Percentiles rank a stretch among this genome's conserved stretches.
These are phyloP conservation scores for Copsychus sechellarum DNA, from an alignment of 2,113 vertebrate genomes.

Conservation along the genomic window DNA sequence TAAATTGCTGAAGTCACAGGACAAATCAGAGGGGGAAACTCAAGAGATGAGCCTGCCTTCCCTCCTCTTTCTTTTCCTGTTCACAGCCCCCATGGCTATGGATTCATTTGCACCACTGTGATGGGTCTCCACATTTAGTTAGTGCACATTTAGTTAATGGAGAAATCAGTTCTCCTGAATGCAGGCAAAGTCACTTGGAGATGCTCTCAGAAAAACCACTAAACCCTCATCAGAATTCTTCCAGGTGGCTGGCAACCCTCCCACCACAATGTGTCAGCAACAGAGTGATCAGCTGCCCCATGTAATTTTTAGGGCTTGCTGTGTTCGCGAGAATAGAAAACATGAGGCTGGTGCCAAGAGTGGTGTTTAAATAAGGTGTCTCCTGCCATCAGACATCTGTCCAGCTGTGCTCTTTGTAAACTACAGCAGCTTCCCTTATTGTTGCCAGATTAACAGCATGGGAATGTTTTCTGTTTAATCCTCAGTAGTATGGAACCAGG, in stretches of 20 bases:
- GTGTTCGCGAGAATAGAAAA: neutral
- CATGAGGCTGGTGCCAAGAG: neutral
- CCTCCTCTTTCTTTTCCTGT: neutral
- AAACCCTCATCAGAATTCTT: neutral
- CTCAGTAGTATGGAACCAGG: neutral
- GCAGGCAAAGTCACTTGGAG: neutral
- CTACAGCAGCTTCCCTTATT: neutral
- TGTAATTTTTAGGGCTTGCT: neutral
- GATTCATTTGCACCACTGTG: neutral
- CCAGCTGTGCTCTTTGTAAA: neutral
- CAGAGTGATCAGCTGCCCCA: neutral
- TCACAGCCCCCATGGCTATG: neutral
- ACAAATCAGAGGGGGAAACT: neutral
- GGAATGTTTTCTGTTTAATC: neutral
- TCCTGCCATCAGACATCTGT: neutral
- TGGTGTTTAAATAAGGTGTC: neutral
- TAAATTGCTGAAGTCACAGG: neutral
- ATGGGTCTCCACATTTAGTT: neutral
- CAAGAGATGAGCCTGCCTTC: neutral
- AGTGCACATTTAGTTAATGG: fast-evolving
- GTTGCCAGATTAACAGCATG: neutral
- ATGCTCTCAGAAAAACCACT: neutral
- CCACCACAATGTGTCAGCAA: neutral
- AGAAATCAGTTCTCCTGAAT: neutral
- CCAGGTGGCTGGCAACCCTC: neutral